Base-by-base conservation (phyloP, 2,888 invertebrate species). In the Lepas anatifera region DNA sequence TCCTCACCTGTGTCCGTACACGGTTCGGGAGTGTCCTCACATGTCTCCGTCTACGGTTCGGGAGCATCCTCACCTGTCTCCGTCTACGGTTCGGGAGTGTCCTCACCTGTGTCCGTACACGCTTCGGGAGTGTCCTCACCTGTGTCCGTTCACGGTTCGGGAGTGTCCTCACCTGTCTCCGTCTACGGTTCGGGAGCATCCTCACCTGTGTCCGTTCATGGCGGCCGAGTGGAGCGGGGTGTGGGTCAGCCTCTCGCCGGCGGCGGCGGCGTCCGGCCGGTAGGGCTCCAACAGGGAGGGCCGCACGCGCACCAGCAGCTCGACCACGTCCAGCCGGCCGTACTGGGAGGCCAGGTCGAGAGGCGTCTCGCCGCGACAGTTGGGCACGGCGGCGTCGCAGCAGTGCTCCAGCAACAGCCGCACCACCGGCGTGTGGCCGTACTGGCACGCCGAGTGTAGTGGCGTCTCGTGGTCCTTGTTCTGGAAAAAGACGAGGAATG, bases 181-280 rank as follows among this genome's bases (percentile, higher is more conserved):
- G n/a, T n/a, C n/a, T n/a, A n/a, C n/a, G n/a, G n/a, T n/a, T n/a
- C n/a, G n/a, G n/a, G n/a, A n/a, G n/a, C n/a, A n/a, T n/a, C 41
- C 87, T 87, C 79, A 90, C 90, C 88, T 89, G 81, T 92, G 91
- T 10, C 96, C 97, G 82, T 95, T 93, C 75, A 92, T 87, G 78
- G 93, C 91, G 72, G 96, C 96, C 74, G 94, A 84, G 80, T 96
- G 96, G n/a, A 97, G 84, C 1, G 95, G 90, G 16, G 95, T 90
- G 77, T 92, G 88, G 72, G 88, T 84, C 79, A 88, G 88, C 39
- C n/a, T 25, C 68, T 86, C 76, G 58, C 78, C 77, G 25, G 71
- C 73, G 22, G 74, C 71, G 50, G 73, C 73, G 18, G 73, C 73
- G 27, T 73, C 72, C 69, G 75, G 75, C 18, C 77, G 74, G 72